These are phyloP conservation scores for Chrysolina americana DNA, from an alignment of 2,888 invertebrate species.

Conservation along the genomic window DNA sequence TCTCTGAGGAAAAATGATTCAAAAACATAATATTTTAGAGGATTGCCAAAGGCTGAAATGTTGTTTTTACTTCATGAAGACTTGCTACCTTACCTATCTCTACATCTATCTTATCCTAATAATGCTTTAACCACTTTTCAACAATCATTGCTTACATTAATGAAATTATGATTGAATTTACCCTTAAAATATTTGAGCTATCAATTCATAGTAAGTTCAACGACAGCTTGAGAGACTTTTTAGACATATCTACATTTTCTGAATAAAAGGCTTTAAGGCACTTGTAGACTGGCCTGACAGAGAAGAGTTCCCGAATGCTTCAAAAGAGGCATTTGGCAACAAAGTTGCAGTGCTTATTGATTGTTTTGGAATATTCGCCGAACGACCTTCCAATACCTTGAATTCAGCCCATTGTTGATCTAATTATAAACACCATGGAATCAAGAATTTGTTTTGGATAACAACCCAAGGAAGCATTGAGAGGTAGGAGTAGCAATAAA, in stretches of 20 bases:
- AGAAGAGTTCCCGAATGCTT: constrained; percentile 30
- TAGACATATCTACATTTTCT: constrained; percentile 24
- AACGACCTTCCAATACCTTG: background rate
- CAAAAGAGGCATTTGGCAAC: constrained; percentile 28
- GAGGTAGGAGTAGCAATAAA: constrained; percentile 28
- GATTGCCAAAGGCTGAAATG: background rate
- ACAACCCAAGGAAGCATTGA: constrained; percentile 28
- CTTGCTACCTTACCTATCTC: no score
- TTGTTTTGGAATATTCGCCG: constrained; percentile 26
- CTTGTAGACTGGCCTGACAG: constrained; percentile 28
- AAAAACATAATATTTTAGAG: background rate
- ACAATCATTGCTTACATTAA: no score
- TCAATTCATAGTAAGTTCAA: background rate
- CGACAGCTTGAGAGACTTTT: constrained; percentile 23
- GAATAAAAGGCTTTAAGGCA: constrained; percentile 10
- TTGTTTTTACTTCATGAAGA: no score
- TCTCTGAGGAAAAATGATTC: background rate
- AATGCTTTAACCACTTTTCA: no score
- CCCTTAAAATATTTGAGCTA: no score
- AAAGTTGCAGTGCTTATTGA: constrained; percentile 31
- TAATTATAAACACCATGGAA: constrained; percentile 8
- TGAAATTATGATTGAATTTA: no score
- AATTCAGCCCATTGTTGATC: constrained; percentile 30
- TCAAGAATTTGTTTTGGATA: constrained; percentile 29
- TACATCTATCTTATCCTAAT: no score